phyloP scores from a whole-genome alignment of 2,113 vertebrate species.

The Psilopsiagon aurifrons region DNA sequence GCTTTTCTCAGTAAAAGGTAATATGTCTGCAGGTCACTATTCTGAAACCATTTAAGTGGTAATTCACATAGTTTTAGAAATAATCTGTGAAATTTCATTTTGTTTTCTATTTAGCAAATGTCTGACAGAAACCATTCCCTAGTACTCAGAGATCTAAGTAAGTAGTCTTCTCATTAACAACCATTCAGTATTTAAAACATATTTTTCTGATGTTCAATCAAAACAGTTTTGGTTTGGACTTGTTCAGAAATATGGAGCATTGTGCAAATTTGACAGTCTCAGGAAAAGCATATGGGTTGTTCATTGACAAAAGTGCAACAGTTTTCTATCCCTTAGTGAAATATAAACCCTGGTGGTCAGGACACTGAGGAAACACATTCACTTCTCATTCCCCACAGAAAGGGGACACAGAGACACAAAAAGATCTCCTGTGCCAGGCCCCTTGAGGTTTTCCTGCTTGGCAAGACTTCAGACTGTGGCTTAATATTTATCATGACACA shows the following conservation, averaged over 20 bases:
- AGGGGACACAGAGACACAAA: not conserved
- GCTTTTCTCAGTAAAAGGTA: not conserved
- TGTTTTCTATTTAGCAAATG: not conserved
- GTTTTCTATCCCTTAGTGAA: not conserved
- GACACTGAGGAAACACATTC: not conserved
- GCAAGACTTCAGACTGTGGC: constrained; percentile 1
- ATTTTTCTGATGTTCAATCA: not conserved
- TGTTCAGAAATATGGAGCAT: not conserved
- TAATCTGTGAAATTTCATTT: not conserved
- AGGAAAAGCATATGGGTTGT: not conserved
- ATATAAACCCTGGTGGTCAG: not conserved
- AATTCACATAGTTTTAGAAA: not conserved
- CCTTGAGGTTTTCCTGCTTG: not conserved
- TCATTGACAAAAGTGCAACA: not conserved
- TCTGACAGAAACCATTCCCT: not conserved
- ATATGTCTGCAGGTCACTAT: not conserved
- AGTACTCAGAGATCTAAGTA: not conserved
- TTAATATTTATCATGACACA: constrained; percentile 43
- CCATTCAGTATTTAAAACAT: not conserved
- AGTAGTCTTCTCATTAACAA: not conserved
- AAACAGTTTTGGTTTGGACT: not conserved
- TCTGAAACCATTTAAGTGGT: not conserved
- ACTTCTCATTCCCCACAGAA: not conserved
- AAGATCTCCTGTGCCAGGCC: not conserved
- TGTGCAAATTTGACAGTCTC: not conserved